phyloP scores from a whole-genome alignment of 2,888 invertebrate species.

The Scaptomyza flava region DNA sequence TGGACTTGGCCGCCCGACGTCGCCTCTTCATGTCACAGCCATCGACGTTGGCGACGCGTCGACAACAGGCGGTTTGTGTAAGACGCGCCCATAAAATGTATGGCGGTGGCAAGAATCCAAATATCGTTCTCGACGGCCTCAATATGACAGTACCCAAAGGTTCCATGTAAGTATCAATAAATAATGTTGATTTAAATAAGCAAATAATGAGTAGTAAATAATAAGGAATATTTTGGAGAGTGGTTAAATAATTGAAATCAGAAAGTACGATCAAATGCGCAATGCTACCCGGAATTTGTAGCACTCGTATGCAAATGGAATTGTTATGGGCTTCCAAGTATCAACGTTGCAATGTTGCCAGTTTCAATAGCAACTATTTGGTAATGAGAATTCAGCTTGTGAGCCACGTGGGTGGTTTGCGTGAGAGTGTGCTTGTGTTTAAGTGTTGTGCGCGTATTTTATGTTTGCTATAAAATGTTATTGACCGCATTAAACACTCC shows the following conservation, averaged over 20 bases:
- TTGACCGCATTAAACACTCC: slow-evolving; percentile 72
- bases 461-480: slow-evolving; percentile 46
- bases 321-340: slow-evolving; percentile 3
- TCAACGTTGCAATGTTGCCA: slow-evolving; percentile 2
- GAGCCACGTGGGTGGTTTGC: slow-evolving; percentile 11
- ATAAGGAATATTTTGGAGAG: background rate
- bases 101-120: slow-evolving; percentile 91
- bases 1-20: slow-evolving; percentile 85
- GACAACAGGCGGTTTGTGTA: slow-evolving; percentile 93
- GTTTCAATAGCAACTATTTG: slow-evolving; percentile 30
- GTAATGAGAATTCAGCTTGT: slow-evolving; percentile 13
- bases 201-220: background rate
- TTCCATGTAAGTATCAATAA: slow-evolving; percentile 89
- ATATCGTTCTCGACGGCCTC: slow-evolving; percentile 92
- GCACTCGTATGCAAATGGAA: slow-evolving; percentile 58
- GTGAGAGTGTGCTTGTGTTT: slow-evolving; percentile 3
- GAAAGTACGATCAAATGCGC: slow-evolving; percentile 17
- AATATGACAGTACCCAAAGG: slow-evolving; percentile 97
- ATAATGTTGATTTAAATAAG: background rate
- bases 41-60: slow-evolving; percentile 89
- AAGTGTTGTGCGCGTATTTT: too few relatives aligned
- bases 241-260: slow-evolving; percentile 18
- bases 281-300: slow-evolving; percentile 22
- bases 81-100: slow-evolving; percentile 93
- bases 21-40: slow-evolving; percentile 87